Evolutionary conservation across 1,140 invertebrate genomes (phyloP).

Genomic region (Palaemon carinicauda): DNA sequence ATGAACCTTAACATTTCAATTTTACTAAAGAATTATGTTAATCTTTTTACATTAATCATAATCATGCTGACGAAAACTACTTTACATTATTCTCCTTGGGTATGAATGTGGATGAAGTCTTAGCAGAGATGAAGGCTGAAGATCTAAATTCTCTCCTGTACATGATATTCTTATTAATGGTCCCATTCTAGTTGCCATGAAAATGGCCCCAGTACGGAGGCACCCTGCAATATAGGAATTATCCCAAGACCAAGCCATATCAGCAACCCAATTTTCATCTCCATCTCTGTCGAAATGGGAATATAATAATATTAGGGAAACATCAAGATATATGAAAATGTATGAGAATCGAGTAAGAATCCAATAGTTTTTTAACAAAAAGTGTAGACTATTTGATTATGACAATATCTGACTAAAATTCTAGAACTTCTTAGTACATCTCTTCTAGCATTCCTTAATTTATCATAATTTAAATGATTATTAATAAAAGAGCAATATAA

Average conservation of each 20-base stretch:
- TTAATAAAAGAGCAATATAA: too few species aligned
- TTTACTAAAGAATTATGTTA: background rate
- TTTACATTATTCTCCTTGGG: background rate
- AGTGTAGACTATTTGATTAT: too few species aligned
- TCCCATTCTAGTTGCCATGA: conserved; percentile 31
- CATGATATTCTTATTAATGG: conserved; percentile 19
- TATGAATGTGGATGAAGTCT: background rate
- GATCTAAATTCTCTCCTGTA: background rate
- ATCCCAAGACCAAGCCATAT: conserved; percentile 17
- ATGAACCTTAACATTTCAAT: too few species aligned
- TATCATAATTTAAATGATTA: too few species aligned
- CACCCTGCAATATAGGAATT: conserved; percentile 23
- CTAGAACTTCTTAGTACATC: too few species aligned
- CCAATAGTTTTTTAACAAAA: too few species aligned
- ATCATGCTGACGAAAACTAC: background rate
- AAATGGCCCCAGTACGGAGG: conserved; percentile 5
- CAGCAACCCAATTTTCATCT: conserved; percentile 20
- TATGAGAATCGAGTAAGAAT: too few species aligned
- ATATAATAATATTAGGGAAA: too few species aligned
- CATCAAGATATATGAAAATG: too few species aligned
- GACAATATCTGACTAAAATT: too few species aligned
- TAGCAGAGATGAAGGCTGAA: conserved; percentile 8
- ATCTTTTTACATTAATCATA: background rate
- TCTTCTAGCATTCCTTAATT: too few species aligned
- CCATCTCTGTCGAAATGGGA: too few species aligned